These are phyloP conservation scores for Nematolebias whitei DNA, from an alignment of 2,113 vertebrate species.

Conservation along the genomic window DNA sequence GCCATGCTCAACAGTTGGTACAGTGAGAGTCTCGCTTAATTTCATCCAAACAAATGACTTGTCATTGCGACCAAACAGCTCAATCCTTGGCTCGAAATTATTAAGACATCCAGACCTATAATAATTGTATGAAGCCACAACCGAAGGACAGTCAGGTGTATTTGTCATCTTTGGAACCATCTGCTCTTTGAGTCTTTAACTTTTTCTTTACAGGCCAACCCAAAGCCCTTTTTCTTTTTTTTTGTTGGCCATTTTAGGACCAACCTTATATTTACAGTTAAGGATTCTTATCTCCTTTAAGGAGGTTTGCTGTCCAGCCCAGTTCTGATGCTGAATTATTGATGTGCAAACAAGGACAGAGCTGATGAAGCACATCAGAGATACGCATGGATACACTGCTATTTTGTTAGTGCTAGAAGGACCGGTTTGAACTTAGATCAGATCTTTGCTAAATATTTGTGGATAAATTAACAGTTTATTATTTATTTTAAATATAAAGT, in stretches of 20 bases:
- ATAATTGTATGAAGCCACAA: neutral
- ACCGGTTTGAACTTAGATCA: neutral
- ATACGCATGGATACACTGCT: constrained; percentile 25
- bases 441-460: neutral
- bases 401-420: neutral
- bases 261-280: constrained; percentile 6
- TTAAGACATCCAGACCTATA: neutral
- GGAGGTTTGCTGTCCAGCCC: constrained; percentile 47
- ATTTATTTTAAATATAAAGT: too few relatives aligned
- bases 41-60: too few relatives aligned
- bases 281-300: constrained; percentile 32
- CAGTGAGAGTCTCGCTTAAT: too few relatives aligned
- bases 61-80: too few relatives aligned
- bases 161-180: too few relatives aligned
- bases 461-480: neutral
- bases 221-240: neutral
- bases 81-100: too few relatives aligned
- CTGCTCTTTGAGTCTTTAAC: too few relatives aligned
- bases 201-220: neutral
- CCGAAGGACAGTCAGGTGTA: too few relatives aligned
- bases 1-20: too few relatives aligned
- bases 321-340: constrained; percentile 49
- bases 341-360: constrained; percentile 60
- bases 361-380: neutral
- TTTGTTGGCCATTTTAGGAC: neutral